Conservation (phyloP, 2,113 vertebrate genomes). For the Myxocyprinus asiaticus region DNA sequence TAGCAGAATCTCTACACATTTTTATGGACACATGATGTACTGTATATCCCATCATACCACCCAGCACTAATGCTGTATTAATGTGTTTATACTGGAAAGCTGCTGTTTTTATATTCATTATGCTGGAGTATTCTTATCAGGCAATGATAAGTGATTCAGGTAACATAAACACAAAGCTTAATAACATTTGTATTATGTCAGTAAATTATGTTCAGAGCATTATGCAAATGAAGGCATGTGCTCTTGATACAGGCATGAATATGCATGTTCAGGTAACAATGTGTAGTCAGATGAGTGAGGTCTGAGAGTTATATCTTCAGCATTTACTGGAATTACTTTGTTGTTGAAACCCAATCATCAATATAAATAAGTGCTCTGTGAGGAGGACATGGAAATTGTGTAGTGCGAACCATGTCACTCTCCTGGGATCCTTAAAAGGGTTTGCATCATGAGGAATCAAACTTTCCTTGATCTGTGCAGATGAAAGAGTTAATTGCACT, state of each 20-base stretch:
- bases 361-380: neutral
- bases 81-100: neutral
- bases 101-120: conserved; percentile 15
- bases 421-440: no score
- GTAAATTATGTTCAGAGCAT: conserved; percentile 38
- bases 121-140: conserved; percentile 11
- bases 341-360: neutral
- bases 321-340: neutral
- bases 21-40: no score
- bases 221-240: conserved; percentile 19
- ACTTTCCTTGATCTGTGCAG: no score
- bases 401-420: no score
- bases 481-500: no score
- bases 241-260: conserved; percentile 28
- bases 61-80: no score
- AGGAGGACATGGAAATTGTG: neutral
- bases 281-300: conserved; percentile 4
- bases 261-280: conserved; percentile 22
- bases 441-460: no score
- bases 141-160: neutral
- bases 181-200: conserved; percentile 17
- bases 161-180: neutral
- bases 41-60: no score
- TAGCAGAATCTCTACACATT: no score
- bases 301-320: conserved; percentile 7